Conservation (phyloP, 2,888 invertebrate species). For the Ectemnius lituratus region DNA sequence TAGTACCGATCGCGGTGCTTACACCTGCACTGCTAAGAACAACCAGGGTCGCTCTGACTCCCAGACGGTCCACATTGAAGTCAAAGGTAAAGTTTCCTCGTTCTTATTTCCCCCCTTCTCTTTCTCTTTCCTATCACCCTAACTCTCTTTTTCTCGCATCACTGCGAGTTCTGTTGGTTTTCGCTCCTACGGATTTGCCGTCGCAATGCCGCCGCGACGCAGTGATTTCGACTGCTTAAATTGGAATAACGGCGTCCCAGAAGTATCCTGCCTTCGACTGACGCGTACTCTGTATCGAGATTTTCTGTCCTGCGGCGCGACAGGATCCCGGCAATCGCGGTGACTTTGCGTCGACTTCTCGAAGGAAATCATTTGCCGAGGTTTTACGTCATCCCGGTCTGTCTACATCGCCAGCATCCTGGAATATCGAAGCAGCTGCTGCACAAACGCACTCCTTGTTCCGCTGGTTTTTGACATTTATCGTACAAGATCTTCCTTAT, state of each 20-base stretch:
- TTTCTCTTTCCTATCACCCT: neutral
- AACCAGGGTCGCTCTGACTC: conserved; percentile 89
- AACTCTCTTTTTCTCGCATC: neutral
- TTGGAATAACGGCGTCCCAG: conserved; percentile 49
- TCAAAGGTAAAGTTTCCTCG: conserved; percentile 75
- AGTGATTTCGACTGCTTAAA: conserved; percentile 27
- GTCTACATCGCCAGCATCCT: neutral
- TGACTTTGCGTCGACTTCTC: conserved; percentile 21
- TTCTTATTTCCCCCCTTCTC: neutral
- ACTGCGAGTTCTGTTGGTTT: too few species aligned
- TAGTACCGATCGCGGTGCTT: conserved; percentile 91
- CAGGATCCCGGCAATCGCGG: conserved; percentile 29
- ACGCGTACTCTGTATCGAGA: conserved; percentile 40
- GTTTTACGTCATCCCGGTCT: conserved; percentile 13
- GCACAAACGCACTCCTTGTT: too few species aligned
- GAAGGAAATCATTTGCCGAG: conserved; percentile 25
- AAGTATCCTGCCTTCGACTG: conserved; percentile 8
- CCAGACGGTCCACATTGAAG: conserved; percentile 78
- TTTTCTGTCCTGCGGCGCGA: conserved; percentile 16
- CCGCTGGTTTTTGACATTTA: neutral
- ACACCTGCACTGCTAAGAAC: conserved; percentile 93
- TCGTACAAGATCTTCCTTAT: neutral
- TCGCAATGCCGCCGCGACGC: too few species aligned
- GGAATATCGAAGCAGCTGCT: neutral
- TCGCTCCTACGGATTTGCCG: too few species aligned